Conservation (phyloP, 2,113 vertebrate species). For the Oplegnathus fasciatus region DNA sequence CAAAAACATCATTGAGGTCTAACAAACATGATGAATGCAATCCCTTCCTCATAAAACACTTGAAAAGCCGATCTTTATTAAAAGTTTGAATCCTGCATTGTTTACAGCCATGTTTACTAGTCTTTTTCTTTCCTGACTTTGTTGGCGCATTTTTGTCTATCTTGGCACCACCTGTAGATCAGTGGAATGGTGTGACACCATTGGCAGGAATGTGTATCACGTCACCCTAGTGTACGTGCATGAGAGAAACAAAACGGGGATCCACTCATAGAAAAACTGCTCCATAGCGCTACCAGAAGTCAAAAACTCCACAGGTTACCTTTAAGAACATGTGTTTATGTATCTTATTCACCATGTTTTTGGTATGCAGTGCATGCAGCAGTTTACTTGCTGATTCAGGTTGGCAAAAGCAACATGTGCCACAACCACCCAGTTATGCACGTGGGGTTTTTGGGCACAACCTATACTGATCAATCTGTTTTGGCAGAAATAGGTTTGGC, state of each 20-base stretch:
- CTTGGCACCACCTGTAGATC: too few relatives aligned
- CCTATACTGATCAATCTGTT: neutral
- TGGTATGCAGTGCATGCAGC: neutral
- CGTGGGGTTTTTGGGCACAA: neutral
- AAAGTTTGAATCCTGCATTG: neutral
- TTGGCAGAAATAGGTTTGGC: slow-evolving; percentile 1
- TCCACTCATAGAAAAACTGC: neutral
- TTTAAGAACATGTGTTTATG: neutral
- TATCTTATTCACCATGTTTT: too few relatives aligned
- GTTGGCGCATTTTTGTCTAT: neutral
- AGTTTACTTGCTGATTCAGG: neutral
- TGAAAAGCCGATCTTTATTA: neutral
- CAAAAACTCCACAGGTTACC: neutral
- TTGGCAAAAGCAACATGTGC: neutral
- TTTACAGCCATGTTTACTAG: neutral
- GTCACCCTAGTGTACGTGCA: too few relatives aligned
- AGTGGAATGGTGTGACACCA: too few relatives aligned
- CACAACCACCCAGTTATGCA: neutral
- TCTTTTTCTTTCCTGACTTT: neutral
- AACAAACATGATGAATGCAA: neutral
- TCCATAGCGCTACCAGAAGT: neutral
- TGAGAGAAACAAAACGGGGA: neutral
- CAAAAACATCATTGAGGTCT: neutral
- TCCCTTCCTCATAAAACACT: too few relatives aligned
- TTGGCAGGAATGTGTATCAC: too few relatives aligned